phyloP scores from a whole-genome alignment of 1,140 invertebrate species.

The Zaprionus taronus region DNA sequence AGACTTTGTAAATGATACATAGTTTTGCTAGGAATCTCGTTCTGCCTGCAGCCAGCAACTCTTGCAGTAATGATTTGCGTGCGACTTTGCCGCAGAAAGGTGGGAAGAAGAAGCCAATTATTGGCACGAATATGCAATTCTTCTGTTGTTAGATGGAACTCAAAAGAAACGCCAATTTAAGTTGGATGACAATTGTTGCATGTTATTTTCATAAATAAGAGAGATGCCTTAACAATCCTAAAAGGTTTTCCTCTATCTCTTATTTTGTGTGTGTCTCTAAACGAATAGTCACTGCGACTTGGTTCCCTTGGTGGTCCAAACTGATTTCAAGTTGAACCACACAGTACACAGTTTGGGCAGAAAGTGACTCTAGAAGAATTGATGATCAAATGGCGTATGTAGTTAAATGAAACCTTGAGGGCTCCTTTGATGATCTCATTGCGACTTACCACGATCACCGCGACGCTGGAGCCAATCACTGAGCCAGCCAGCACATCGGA shows the following conservation, averaged over 20 bases:
- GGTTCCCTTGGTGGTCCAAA: slow-evolving; percentile 60
- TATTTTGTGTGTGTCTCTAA: not conserved
- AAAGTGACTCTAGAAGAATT: slow-evolving; percentile 71
- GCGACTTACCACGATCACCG: slow-evolving; percentile 86
- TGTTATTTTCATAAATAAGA: slow-evolving; percentile 29
- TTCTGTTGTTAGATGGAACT: slow-evolving; percentile 3
- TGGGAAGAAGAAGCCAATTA: slow-evolving; percentile 10
- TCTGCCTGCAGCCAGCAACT: not conserved
- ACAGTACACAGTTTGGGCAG: slow-evolving; percentile 50
- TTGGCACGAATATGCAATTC: not conserved
- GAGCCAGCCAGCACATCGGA: slow-evolving; percentile 87
- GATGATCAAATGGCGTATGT: slow-evolving; percentile 40
- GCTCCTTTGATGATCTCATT: not conserved
- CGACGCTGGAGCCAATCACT: slow-evolving; percentile 85
- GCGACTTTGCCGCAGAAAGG: slow-evolving; percentile 2
- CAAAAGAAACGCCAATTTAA: slow-evolving; percentile 32
- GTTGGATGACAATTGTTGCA: slow-evolving; percentile 12
- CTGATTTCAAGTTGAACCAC: slow-evolving; percentile 77
- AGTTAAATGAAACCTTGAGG: not conserved
- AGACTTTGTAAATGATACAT: not conserved
- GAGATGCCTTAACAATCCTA: slow-evolving; percentile 21
- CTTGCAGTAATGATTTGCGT: not conserved
- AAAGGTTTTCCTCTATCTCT: slow-evolving; percentile 25
- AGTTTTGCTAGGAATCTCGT: not conserved
- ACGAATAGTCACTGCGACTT: slow-evolving; percentile 49